Evolutionary conservation across 2,888 invertebrate species (phyloP).

Genomic region (Ramazzottius varieornatus): DNA sequence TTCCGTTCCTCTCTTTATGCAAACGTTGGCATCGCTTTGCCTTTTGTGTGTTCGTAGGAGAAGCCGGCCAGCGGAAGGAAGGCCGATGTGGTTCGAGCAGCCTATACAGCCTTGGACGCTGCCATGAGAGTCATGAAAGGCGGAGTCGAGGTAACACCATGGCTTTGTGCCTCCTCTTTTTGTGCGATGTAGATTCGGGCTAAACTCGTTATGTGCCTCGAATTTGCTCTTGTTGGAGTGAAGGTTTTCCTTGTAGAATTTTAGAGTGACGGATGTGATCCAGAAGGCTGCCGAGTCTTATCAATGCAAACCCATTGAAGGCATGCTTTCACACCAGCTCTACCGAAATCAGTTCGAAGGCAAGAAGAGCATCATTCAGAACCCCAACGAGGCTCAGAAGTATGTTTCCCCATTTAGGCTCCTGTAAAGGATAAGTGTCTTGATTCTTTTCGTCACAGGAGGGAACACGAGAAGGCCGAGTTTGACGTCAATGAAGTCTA

Average conservation of each 20-base stretch:
- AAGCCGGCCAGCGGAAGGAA: constrained; percentile 54
- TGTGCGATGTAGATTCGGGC: background rate
- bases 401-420: constrained; percentile 10
- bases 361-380: constrained; percentile 85
- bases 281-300: constrained; percentile 72
- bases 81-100: constrained; percentile 82
- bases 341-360: constrained; percentile 67
- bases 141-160: constrained; percentile 44
- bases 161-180: too few relatives aligned
- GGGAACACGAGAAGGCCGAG: constrained; percentile 84
- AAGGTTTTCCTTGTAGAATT: constrained; percentile 35
- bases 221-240: background rate
- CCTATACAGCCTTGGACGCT: constrained; percentile 79
- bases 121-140: constrained; percentile 72
- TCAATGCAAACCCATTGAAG: constrained; percentile 91
- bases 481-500: constrained; percentile 91
- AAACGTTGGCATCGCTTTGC: too few relatives aligned
- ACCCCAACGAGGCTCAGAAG: constrained; percentile 77
- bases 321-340: constrained; percentile 49
- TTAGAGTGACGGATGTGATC: constrained; percentile 63
- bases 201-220: background rate
- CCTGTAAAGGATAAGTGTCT: background rate
- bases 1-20: too few relatives aligned
- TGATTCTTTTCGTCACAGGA: constrained; percentile 25
- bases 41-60: constrained; percentile 20